Evolutionary conservation across 2,888 invertebrate genomes (phyloP).

Genomic region (Miltochrista miniata): DNA sequence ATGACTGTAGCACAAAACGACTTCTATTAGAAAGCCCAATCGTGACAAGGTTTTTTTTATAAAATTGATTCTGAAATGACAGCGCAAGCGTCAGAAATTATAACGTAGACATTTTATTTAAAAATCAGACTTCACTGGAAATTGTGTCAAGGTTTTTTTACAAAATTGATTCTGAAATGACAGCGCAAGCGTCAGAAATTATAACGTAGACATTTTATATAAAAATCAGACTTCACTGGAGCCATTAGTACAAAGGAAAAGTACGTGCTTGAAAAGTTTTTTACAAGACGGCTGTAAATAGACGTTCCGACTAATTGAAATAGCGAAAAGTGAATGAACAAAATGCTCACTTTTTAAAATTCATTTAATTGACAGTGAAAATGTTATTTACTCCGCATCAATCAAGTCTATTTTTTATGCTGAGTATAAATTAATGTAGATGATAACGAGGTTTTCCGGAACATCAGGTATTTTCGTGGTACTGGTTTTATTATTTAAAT

Average conservation of each 20-base stretch:
- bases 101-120: constrained; percentile 16
- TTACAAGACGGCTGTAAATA: constrained; percentile 9
- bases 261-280: constrained; percentile 19
- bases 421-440: neutral
- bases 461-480: too few relatives aligned
- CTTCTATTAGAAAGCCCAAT: neutral
- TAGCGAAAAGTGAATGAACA: too few relatives aligned
- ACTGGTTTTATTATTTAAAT: too few relatives aligned
- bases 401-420: neutral
- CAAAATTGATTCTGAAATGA: neutral
- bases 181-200: constrained; percentile 20
- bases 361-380: too few relatives aligned
- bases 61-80: neutral
- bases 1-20: neutral
- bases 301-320: too few relatives aligned
- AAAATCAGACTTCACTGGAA: constrained; percentile 1
- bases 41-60: neutral
- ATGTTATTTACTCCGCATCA: neutral
- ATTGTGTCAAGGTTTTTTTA: neutral
- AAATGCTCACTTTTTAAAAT: constrained; percentile 20
- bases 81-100: constrained; percentile 21
- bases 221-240: constrained; percentile 14
- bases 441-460: too few relatives aligned
- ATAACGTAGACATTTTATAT: constrained; percentile 17
- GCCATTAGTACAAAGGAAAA: constrained; percentile 26